phyloP scores from a whole-genome alignment of 2,888 invertebrate genomes.

The Clunio marinus region DNA sequence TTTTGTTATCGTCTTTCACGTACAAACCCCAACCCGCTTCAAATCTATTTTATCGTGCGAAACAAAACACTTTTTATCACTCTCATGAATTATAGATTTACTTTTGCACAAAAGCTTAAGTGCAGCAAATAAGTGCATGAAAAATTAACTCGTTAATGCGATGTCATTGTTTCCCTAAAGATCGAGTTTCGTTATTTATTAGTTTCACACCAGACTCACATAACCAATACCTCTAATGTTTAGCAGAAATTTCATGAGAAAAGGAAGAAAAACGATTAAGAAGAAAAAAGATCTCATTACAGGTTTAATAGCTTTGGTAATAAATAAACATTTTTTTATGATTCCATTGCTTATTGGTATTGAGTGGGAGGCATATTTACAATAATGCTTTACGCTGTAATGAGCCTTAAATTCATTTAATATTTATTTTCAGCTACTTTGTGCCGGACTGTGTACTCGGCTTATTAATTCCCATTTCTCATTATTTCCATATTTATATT shows the following conservation, averaged over 20 bases:
- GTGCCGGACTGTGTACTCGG: neutral
- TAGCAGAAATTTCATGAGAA: neutral
- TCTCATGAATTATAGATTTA: neutral
- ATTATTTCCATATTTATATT: neutral
- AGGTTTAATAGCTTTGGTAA: neutral
- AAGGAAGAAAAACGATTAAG: neutral
- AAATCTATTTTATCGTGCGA: no score
- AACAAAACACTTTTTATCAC: no score
- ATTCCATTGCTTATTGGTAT: neutral
- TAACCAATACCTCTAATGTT: neutral
- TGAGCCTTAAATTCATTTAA: neutral
- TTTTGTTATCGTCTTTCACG: no score
- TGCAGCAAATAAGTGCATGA: neutral
- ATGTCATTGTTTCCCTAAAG: neutral
- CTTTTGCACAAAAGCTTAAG: neutral
- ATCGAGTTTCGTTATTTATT: neutral
- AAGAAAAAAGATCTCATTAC: conserved; percentile 7
- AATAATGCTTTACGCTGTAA: neutral
- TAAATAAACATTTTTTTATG: conserved; percentile 2
- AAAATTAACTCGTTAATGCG: conserved; percentile 1
- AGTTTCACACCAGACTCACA: neutral
- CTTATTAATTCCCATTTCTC: no score
- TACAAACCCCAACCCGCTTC: no score
- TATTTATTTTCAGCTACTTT: neutral
- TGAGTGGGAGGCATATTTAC: neutral